These are phyloP conservation scores for Micromys minutus DNA, from an alignment of 2,113 vertebrate genomes.

Conservation along the genomic window DNA sequence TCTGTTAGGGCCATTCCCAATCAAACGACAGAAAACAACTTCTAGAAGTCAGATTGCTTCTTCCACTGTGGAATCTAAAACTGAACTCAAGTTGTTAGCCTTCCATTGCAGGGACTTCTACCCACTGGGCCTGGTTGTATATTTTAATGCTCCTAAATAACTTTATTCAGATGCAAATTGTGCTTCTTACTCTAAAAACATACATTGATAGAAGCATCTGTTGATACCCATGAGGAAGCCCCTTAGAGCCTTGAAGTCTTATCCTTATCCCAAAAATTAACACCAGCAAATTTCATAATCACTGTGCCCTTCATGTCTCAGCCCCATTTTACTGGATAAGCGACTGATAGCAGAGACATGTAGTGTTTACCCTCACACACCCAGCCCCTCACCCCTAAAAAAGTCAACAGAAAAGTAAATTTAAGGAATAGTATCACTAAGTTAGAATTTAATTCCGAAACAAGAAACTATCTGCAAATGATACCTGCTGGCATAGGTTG, in stretches of 20 bases:
- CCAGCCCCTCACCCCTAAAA: background rate
- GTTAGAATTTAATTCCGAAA: background rate
- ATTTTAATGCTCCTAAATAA: slow-evolving; percentile 76
- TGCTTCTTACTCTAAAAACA: slow-evolving; percentile 65
- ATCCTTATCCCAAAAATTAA: slow-evolving; percentile 62
- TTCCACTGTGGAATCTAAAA: background rate
- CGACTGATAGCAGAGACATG: background rate
- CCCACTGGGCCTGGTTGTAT: background rate
- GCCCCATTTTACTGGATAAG: slow-evolving; percentile 24
- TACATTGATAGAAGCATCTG: slow-evolving; percentile 33
- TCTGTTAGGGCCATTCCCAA: background rate
- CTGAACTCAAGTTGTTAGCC: background rate
- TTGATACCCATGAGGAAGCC: slow-evolving; percentile 69
- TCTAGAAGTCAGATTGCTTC: background rate
- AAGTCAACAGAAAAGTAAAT: slow-evolving; percentile 35
- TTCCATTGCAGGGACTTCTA: background rate
- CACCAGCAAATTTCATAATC: slow-evolving; percentile 34
- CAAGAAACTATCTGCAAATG: background rate
- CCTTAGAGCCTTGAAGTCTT: slow-evolving; percentile 55
- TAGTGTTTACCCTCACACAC: background rate
- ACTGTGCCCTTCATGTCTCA: background rate
- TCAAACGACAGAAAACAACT: background rate
- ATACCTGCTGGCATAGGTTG: background rate
- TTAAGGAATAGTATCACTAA: background rate
- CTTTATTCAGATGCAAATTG: slow-evolving; percentile 67